Evolutionary conservation across 2,113 vertebrate genomes (phyloP), one percentile per base, ranked within the genome.

Genomic region (Xenopus tropicalis): DNA sequence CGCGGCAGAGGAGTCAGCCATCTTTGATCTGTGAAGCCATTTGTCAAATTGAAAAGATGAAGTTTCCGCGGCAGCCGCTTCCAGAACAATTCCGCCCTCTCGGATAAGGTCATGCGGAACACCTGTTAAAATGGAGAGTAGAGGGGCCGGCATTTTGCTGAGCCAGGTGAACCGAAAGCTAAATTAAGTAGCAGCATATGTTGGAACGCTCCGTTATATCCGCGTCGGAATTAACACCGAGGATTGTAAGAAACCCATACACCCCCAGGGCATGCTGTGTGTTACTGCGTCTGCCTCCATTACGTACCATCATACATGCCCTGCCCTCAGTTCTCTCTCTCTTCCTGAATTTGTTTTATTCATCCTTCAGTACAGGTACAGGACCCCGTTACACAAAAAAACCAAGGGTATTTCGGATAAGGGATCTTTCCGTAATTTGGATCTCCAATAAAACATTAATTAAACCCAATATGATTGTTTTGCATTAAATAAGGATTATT

Each of bases 1-100:
- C 61, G 62, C 44, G 69, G 68, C 58, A 46, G 43, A 62, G 13
- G 66, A 69, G 66, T 75, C 72, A 43, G 65, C 56, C 72, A 75
- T 75, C 58, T 69, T 62, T 75, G 66, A 69, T 74, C 72, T 68
- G 54, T 14, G 56, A 61, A 74, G 72, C 64, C 66, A 69, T 75
- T 75, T 62, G 66, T 75, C 72, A 75, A 20, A 8, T 5, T 19
- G 72, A 52, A 62, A 42, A 61, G 65, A 62, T 42, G 43, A 61
- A 65, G 37, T 23, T 48, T 46, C 5, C 3, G 16, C 3, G 37
- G 44, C 19, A 48, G 16, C 9, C 1, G 19, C 64, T 66, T 14
- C 1, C 4, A 17, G 62, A 11, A 44, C 14, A 65, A 44, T n/a
- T 68, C 23, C 43, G 58, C 68, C 66, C 57, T 51, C 52, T 61